These are phyloP conservation scores for Xenopus borealis DNA, from an alignment of 2,113 vertebrate genomes.

Conservation along the genomic window DNA sequence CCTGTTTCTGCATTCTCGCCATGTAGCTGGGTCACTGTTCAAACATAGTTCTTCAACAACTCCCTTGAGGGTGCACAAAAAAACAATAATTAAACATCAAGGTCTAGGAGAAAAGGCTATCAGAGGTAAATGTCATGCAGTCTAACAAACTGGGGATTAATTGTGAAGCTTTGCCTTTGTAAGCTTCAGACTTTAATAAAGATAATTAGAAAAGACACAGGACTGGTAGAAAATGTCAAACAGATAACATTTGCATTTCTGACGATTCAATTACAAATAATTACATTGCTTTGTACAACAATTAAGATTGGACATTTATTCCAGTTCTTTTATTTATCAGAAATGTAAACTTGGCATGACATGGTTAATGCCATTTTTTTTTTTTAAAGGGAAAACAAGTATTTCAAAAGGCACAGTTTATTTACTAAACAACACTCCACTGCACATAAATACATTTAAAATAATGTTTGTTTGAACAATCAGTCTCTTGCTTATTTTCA, in stretches of 20 bases:
- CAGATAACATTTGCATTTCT: slow-evolving; percentile 65
- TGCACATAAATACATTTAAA: too few species aligned
- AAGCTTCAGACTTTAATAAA: slow-evolving; percentile 63
- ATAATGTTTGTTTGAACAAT: too few species aligned
- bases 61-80: slow-evolving; percentile 70
- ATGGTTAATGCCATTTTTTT: slow-evolving; percentile 16
- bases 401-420: too few species aligned
- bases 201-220: slow-evolving; percentile 68
- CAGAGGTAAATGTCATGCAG: slow-evolving; percentile 64
- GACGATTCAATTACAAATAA: slow-evolving; percentile 64
- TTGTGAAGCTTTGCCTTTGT: slow-evolving; percentile 60
- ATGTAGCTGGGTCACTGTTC: slow-evolving; percentile 28
- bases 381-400: too few species aligned
- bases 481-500: too few species aligned
- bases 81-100: slow-evolving; percentile 62
- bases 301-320: slow-evolving; percentile 59
- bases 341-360: slow-evolving; percentile 53
- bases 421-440: too few species aligned
- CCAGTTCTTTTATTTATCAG: slow-evolving; percentile 54
- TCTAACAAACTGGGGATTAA: slow-evolving; percentile 61
- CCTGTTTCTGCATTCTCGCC: slow-evolving; percentile 67
- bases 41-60: slow-evolving; percentile 77
- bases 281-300: slow-evolving; percentile 61
- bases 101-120: slow-evolving; percentile 54
- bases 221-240: slow-evolving; percentile 63